These are phyloP conservation scores for Rapana venosa DNA, from an alignment of 2,888 invertebrate genomes.

Conservation along the genomic window DNA sequence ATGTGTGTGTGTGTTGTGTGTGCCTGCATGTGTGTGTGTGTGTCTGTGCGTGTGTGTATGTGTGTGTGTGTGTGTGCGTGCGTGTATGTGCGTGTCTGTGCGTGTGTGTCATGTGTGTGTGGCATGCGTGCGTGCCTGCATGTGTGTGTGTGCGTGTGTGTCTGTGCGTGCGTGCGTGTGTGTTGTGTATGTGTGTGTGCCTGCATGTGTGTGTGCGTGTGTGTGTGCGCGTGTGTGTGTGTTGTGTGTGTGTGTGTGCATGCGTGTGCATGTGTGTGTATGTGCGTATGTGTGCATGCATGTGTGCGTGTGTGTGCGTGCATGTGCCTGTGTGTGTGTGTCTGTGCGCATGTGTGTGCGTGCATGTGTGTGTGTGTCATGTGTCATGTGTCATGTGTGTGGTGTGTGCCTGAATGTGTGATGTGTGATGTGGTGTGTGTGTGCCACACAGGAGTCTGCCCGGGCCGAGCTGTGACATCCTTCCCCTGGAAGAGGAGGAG, in stretches of 20 bases:
- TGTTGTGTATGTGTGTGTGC: neutral
- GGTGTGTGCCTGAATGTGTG: neutral
- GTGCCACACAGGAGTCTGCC: neutral
- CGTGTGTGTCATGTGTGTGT: too few species aligned
- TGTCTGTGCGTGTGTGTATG: slow-evolving; percentile 21
- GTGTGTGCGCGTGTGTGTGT: neutral
- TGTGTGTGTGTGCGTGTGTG: neutral
- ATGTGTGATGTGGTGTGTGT: neutral
- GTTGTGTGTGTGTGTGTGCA: neutral
- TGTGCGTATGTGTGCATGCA: slow-evolving; percentile 9
- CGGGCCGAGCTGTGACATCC: slow-evolving; percentile 17
- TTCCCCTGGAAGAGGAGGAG: slow-evolving; percentile 31
- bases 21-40: neutral
- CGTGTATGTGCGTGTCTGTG: neutral
- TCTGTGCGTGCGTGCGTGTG: neutral
- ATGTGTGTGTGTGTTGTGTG: neutral
- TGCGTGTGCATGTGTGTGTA: neutral
- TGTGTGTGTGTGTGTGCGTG: slow-evolving; percentile 31
- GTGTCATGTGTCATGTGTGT: neutral
- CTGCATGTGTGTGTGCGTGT: slow-evolving; percentile 22
- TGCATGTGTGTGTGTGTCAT: neutral
- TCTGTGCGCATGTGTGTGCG: neutral
- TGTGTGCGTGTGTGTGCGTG: neutral
- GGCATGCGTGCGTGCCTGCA: too few species aligned
- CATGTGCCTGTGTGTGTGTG: neutral